phyloP scores from a whole-genome alignment of 2,797 vertebrate genomes.

The Rhodeus uyekii region DNA sequence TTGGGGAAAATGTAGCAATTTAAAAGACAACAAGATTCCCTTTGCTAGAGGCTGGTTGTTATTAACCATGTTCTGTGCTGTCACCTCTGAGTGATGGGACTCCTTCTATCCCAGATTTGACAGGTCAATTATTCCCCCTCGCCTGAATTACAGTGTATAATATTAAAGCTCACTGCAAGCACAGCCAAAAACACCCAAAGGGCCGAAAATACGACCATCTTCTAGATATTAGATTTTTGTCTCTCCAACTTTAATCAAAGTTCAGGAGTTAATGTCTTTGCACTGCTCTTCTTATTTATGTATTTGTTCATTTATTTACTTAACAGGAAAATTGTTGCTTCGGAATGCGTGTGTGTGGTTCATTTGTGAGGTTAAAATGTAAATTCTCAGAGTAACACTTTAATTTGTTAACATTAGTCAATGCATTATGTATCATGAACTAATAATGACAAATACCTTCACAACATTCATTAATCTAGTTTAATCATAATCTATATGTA shows the following conservation, averaged over 20 bases:
- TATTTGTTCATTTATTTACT: not conserved
- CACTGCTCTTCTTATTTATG: not conserved
- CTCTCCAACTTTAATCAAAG: slow-evolving; percentile 58
- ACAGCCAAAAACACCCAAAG: slow-evolving; percentile 67
- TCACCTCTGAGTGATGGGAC: slow-evolving; percentile 62
- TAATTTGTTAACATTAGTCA: not conserved
- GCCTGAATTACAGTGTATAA: slow-evolving; percentile 75
- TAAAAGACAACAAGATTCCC: slow-evolving; percentile 55
- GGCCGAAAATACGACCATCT: slow-evolving; percentile 47
- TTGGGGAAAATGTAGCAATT: slow-evolving; percentile 69
- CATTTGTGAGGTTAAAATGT: not conserved
- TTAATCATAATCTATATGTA: not conserved
- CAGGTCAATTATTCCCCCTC: slow-evolving; percentile 75
- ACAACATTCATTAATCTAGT: not conserved
- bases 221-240: slow-evolving; percentile 61
- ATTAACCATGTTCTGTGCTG: slow-evolving; percentile 33
- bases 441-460: not conserved
- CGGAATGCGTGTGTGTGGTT: not conserved
- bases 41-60: slow-evolving; percentile 35
- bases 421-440: not conserved
- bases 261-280: slow-evolving; percentile 49
- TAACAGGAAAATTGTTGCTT: not conserved
- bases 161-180: slow-evolving; percentile 64
- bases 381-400: not conserved
- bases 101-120: slow-evolving; percentile 65